These are phyloP conservation scores for Octopus bimaculoides DNA, from an alignment of 1,140 invertebrate species.

Conservation along the genomic window DNA sequence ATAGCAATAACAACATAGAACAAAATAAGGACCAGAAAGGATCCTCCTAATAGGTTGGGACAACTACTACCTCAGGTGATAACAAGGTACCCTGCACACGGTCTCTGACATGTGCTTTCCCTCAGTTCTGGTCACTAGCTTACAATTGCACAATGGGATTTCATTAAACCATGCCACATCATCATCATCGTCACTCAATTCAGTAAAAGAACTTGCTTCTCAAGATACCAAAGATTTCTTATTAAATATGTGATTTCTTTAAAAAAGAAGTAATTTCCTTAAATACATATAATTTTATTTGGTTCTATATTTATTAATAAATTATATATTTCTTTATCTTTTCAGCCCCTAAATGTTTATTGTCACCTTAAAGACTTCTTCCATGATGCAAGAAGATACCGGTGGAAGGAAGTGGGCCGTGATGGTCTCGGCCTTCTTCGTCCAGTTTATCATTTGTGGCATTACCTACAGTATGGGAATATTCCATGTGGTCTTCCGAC, in stretches of 20 bases:
- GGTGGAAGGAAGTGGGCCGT: slow-evolving; percentile 71
- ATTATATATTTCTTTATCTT: slow-evolving; percentile 17
- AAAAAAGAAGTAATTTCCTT: slow-evolving; percentile 1
- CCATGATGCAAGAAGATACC: slow-evolving; percentile 30
- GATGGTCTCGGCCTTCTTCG: slow-evolving; percentile 78
- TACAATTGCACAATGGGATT: too few relatives aligned
- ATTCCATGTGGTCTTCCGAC: slow-evolving; percentile 83
- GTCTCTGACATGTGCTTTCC: too few relatives aligned
- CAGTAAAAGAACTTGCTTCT: too few relatives aligned
- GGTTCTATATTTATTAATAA: background rate
- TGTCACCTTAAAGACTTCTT: slow-evolving; percentile 30
- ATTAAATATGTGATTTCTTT: slow-evolving; percentile 21
- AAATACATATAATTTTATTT: slow-evolving; percentile 3
- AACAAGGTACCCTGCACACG: too few relatives aligned
- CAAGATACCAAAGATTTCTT: too few relatives aligned
- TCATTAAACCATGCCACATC: too few relatives aligned
- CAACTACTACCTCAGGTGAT: too few relatives aligned
- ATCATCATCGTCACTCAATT: too few relatives aligned
- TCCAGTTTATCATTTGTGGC: slow-evolving; percentile 89
- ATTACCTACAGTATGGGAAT: slow-evolving; percentile 86
- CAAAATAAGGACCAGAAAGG: too few relatives aligned
- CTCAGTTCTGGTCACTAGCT: too few relatives aligned
- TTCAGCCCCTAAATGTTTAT: slow-evolving; percentile 46
- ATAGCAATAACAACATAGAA: too few relatives aligned
- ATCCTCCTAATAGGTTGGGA: too few relatives aligned